A percentile compares a stretch with the other conserved stretches of the same genome.
Conservation (phyloP, 2,797 vertebrate genomes). For the Coracias cyanogaster region DNA sequence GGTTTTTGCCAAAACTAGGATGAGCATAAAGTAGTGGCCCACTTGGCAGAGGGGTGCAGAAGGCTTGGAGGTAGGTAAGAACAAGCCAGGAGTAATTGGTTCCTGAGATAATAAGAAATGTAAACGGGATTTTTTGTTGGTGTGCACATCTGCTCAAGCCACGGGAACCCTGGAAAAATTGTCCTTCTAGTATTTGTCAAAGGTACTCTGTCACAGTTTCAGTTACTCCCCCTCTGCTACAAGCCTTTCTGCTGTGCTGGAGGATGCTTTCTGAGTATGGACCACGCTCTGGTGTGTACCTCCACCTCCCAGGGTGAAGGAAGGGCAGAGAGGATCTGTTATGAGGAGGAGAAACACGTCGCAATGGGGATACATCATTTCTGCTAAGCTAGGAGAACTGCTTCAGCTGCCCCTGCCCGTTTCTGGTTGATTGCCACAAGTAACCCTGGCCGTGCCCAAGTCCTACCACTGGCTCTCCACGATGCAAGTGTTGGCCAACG, state of each 20-base stretch:
- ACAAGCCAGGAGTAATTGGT: not conserved
- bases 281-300: not conserved
- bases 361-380: not conserved
- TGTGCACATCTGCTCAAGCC: not conserved
- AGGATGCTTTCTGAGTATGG: not conserved
- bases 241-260: not conserved
- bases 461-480: not conserved
- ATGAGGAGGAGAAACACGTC: not conserved
- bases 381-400: not conserved
- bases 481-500: rapidly evolving
- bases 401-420: not conserved
- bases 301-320: not conserved
- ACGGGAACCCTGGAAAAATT: not conserved
- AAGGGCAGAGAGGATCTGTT: not conserved
- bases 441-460: not conserved
- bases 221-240: not conserved
- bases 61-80: not conserved
- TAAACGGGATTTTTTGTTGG: not conserved
- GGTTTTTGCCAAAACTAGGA: not conserved
- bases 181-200: not conserved
- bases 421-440: not conserved
- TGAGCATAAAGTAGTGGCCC: not conserved
- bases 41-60: not conserved
- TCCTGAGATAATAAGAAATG: not conserved
- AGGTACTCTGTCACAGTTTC: not conserved